Evolutionary conservation across 2,888 invertebrate species (phyloP), one percentile per base, ranked within the genome.

Genomic region (Tillus elongatus): DNA sequence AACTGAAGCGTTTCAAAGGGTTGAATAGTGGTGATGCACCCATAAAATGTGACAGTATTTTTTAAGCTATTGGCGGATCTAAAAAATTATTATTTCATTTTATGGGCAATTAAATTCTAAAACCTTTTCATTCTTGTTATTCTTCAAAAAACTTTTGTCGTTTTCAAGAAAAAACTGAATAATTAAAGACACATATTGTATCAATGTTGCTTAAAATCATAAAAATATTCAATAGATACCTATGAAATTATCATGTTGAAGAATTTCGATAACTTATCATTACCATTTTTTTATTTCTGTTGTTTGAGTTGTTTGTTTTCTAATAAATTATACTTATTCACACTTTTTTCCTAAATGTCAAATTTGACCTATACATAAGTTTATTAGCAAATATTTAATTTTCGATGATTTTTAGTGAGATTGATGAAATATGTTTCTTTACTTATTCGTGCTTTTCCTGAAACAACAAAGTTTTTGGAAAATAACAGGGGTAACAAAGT

Each of bases 101-200:
- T 19, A 19, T 19, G 24, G 24, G 24, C 6, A 19, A 19, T 19
- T 19, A 6, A 19, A n/a, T 19, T 19, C 24, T 19, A 6, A 19
- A n/a, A 19, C 6, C n/a, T 19, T 19, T 19, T 19, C n/a, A 8
- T 19, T 19, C n/a, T 19, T 19, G n/a, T 19, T 8, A 19, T 19
- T 19, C n/a, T 19, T 19, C 24, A n/a, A 19, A 19, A 19, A 19
- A 19, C 24, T n/a, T 19, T 19, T 19, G 24, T 19, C 24, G 24
- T 19, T 19, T 19, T 19, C n/a, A 8, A 19, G 6, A 19, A 19
- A 19, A 19, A 19, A 6, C n/a, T n/a, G 24, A 19, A 19, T 19
- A 19, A 19, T n/a, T 19, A 19, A 19, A n/a, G 24, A 19, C 6
- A 19, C 6, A n/a, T 19, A 19, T 19, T 19, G 24, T n/a, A 19